Evolutionary conservation across 35 echinoderm and acorn worm genomes (phyloP).

Genomic region (Patiria miniata): DNA sequence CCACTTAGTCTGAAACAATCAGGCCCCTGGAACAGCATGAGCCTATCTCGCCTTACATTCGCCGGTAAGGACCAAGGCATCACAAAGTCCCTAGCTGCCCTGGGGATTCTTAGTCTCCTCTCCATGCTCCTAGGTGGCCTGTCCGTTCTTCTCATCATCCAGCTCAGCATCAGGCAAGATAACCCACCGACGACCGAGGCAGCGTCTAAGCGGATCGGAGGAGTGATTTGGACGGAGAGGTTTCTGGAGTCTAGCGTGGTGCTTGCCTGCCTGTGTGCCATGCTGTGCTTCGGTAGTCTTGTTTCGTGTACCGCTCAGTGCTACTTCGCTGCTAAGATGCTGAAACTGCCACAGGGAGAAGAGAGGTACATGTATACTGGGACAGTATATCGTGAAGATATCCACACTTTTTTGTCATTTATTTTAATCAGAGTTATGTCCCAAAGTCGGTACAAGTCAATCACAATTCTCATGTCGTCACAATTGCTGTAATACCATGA

Average conservation of each 20-base stretch:
- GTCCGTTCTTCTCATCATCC: constrained; percentile 68
- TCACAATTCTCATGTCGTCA: too few relatives aligned
- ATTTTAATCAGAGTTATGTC: background rate
- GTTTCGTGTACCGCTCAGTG: constrained; percentile 78
- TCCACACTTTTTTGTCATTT: background rate
- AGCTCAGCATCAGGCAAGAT: constrained; percentile 66
- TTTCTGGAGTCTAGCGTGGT: constrained; percentile 77
- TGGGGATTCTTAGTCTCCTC: constrained; percentile 69
- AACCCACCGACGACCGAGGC: constrained; percentile 15
- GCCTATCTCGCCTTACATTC: constrained; percentile 54
- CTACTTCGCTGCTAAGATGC: constrained; percentile 92
- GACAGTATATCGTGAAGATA: background rate
- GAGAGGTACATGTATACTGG: constrained; percentile 79
- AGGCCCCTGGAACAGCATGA: constrained; percentile 29
- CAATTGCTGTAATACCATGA: too few relatives aligned
- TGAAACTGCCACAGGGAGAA: constrained; percentile 94
- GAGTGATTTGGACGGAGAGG: constrained; percentile 51
- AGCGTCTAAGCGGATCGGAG: constrained; percentile 15
- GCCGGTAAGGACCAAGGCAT: constrained; percentile 52
- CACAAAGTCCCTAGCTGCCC: constrained; percentile 60
- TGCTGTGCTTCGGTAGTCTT: constrained; percentile 79
- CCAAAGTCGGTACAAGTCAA: too few relatives aligned
- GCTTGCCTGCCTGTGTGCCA: constrained; percentile 78
- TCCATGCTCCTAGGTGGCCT: constrained; percentile 60
- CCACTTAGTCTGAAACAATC: background rate